Conservation (phyloP, 2,113 vertebrate genomes). For the Puntigrus tetrazona region DNA sequence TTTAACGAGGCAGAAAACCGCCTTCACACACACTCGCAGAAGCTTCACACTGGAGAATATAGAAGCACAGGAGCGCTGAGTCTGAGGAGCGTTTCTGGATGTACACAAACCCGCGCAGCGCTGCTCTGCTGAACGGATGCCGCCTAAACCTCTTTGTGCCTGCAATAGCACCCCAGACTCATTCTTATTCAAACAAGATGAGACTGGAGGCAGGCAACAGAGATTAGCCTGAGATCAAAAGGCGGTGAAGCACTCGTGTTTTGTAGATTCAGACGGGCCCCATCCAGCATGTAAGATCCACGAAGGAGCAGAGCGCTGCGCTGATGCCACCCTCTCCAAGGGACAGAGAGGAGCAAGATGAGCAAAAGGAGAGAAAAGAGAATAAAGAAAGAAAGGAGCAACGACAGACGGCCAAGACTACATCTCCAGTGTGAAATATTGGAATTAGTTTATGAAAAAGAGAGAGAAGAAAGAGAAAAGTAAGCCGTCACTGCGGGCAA, state of each 20-base stretch:
- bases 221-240: slow-evolving; percentile 81
- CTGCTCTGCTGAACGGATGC: slow-evolving; percentile 59
- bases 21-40: slow-evolving; percentile 19
- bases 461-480: slow-evolving; percentile 13
- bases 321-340: slow-evolving; percentile 46
- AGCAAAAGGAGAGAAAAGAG: slow-evolving; percentile 55
- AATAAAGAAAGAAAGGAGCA: slow-evolving; percentile 44
- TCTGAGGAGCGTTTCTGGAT: slow-evolving; percentile 37
- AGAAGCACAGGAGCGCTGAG: slow-evolving; percentile 17
- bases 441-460: background rate
- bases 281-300: slow-evolving; percentile 36
- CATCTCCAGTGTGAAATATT: slow-evolving; percentile 37
- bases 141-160: slow-evolving; percentile 76
- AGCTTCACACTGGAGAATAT: slow-evolving; percentile 26
- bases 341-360: slow-evolving; percentile 60
- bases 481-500: slow-evolving; percentile 56
- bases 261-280: slow-evolving; percentile 71
- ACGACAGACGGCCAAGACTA: slow-evolving; percentile 7
- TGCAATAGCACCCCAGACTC: slow-evolving; percentile 72
- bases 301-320: slow-evolving; percentile 46
- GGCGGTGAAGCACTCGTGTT: slow-evolving; percentile 70
- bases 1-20: slow-evolving; percentile 27
- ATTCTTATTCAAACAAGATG: slow-evolving; percentile 80
- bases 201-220: slow-evolving; percentile 77
- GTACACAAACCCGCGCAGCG: slow-evolving; percentile 37